Evolutionary conservation across 2,888 invertebrate species (phyloP).

Genomic region (Barypeithes pellucidus): DNA sequence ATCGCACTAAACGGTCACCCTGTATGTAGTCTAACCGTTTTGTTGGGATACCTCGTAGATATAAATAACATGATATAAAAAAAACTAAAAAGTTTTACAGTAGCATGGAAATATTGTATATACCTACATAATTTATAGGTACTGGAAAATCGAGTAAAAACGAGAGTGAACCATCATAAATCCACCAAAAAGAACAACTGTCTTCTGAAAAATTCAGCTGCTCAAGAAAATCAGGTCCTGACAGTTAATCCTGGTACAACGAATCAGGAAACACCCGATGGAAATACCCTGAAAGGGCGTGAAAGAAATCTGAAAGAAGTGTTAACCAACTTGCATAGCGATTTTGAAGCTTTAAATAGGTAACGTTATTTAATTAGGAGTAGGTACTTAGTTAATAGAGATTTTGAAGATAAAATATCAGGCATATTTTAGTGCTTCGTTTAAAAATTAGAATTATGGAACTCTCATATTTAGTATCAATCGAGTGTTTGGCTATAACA

Average conservation of each 20-base stretch:
- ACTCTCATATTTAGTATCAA: too few relatives aligned
- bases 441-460: too few relatives aligned
- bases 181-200: slow-evolving; percentile 21
- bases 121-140: slow-evolving; percentile 14
- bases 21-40: too few relatives aligned
- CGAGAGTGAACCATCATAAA: slow-evolving; percentile 31
- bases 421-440: too few relatives aligned
- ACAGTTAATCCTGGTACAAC: not conserved
- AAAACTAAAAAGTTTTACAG: too few relatives aligned
- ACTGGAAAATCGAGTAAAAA: slow-evolving; percentile 29
- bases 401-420: not conserved
- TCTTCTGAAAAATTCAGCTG: slow-evolving; percentile 19
- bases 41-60: too few relatives aligned
- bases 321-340: slow-evolving; percentile 67
- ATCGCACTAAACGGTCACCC: too few relatives aligned
- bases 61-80: too few relatives aligned
- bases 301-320: slow-evolving; percentile 67
- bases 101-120: too few relatives aligned
- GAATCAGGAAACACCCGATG: slow-evolving; percentile 25
- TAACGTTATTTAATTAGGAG: slow-evolving; percentile 50
- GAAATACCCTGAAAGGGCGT: slow-evolving; percentile 57
- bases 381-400: too few relatives aligned
- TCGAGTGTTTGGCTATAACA: too few relatives aligned
- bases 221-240: slow-evolving; percentile 15
- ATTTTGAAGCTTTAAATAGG: slow-evolving; percentile 67